Base-by-base conservation (phyloP, 2,113 vertebrate genomes). In the Limnothrissa miodon region DNA sequence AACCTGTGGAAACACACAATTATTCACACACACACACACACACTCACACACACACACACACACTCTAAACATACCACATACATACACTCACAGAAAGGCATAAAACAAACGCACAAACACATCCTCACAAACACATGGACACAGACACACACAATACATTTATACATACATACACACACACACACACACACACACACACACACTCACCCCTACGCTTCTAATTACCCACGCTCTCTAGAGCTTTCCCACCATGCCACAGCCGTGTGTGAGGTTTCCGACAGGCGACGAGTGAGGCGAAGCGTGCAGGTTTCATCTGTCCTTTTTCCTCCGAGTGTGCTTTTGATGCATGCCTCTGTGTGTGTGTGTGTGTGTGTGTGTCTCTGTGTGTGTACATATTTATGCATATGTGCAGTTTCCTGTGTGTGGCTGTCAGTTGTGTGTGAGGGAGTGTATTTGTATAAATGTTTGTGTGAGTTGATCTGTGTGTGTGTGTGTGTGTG, bases 1-100 rank as follows among this genome's bases (percentile, higher is more conserved):
- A 46, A 48, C 36, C 59, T 33, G 90, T 92, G 87, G 87, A 39
- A 15, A 33, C 66, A 74, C 59, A 74, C 29, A 15, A 17, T 10
- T 33, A 74, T 9, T 36, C 33, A 13, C 10, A 21, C 59, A 39
- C 66, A 74, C 78, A 83, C 86, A 48, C 80, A 81, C 62, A 74
- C 51, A 78, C 78, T 39, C 74, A 62, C 39, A 39, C 51, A 23
- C 39, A 80, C 36, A 59, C 48, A 44, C 70, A 70, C 0, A 13
- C 62, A 70, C 25, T 36, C 62, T 33, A 80, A 13, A 80, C 79
- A 81, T 21, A 82, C 56, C 23, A 59, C 56, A 59, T 23, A 59
- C 56, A 59, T 19, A 59, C 56, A 59, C 56, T n/a, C 21, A n/a
- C 23, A 1, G 17, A 59, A 5, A 25, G 1, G 8, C 56, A 59